Percentiles rank a stretch among this genome's conserved stretches.
Conservation (phyloP, 1,140 invertebrate species). For the Drosophila seguyi region DNA sequence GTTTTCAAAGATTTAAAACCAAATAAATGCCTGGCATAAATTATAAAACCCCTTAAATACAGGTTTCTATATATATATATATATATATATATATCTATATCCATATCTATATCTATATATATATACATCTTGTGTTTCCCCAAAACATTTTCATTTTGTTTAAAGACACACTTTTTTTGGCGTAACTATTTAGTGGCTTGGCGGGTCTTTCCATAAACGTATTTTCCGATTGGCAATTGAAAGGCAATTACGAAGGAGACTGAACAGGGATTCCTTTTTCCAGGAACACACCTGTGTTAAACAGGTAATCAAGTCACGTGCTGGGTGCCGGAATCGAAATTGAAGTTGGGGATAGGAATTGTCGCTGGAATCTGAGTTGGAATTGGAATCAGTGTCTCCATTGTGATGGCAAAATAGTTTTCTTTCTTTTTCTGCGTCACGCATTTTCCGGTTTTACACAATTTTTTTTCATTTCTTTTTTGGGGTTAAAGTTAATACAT, state of each 20-base stretch:
- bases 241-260: slow-evolving; percentile 60
- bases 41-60: too few relatives aligned
- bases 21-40: too few relatives aligned
- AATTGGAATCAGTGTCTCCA: slow-evolving; percentile 30
- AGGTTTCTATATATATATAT: too few relatives aligned
- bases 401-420: slow-evolving; percentile 35
- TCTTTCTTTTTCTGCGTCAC: slow-evolving; percentile 15
- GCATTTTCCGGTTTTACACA: slow-evolving; percentile 57
- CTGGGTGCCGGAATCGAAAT: slow-evolving; percentile 7
- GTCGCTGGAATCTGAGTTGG: background rate
- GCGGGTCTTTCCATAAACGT: slow-evolving; percentile 19
- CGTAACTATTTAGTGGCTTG: background rate
- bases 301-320: slow-evolving; percentile 65
- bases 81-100: too few relatives aligned
- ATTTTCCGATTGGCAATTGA: slow-evolving; percentile 40
- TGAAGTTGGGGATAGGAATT: background rate
- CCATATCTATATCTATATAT: too few relatives aligned
- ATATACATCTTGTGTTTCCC: background rate
- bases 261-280: slow-evolving; percentile 20
- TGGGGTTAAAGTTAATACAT: slow-evolving; percentile 60
- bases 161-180: slow-evolving; percentile 1
- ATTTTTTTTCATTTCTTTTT: slow-evolving; percentile 70
- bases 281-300: background rate
- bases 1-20: too few relatives aligned
- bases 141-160: background rate